Evolutionary conservation across 2,113 vertebrate genomes (phyloP), one percentile per base, ranked within the genome.

Genomic region (Calonectris borealis): DNA sequence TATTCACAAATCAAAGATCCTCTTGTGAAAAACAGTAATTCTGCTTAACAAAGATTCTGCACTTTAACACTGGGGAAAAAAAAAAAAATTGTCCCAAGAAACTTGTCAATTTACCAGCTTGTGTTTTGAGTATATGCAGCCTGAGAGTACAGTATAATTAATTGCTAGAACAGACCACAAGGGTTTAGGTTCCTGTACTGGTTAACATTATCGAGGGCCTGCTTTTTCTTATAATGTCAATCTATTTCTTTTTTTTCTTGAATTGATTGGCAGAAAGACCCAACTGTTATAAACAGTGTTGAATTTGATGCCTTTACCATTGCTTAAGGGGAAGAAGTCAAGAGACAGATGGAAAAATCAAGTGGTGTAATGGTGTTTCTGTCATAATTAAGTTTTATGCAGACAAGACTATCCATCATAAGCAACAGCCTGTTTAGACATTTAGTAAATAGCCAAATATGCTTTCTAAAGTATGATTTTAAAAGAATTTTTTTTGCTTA

Each of bases 281-380:
- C 42, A 83, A 51, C 31, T 78, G 18, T 84, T 91, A 82, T 68
- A 85, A 87, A 88, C 40, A 84, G 16, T 36, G 17, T 32, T 76
- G 48, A 46, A 68, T 65, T 79, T 57, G 44, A 79, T 91, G 48
- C 7, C 11, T 96, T 96, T 96, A 68, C 29, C 32, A 52, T 70
- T 80, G 26, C 78, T 92, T 93, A 42, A 61, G 48, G 7, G 13
- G 14, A 18, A 60, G 20, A 85, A 91, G 73, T 84, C 58, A 94
- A 95, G 96, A 60, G 84, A 82, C 83, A 97, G 86, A 96, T 86
- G 82, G 91, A 95, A 96, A 88, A 88, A 93, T 76, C 65, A 85
- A 95, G 14, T 29, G 11, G 22, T 58, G 15, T 25, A 90, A 93
- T 83, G 8, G 5, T 89, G 34, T 78, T 96, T 80, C 46, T 83